Base-by-base conservation (phyloP, 2,797 vertebrate species). In the Poecilia picta region DNA sequence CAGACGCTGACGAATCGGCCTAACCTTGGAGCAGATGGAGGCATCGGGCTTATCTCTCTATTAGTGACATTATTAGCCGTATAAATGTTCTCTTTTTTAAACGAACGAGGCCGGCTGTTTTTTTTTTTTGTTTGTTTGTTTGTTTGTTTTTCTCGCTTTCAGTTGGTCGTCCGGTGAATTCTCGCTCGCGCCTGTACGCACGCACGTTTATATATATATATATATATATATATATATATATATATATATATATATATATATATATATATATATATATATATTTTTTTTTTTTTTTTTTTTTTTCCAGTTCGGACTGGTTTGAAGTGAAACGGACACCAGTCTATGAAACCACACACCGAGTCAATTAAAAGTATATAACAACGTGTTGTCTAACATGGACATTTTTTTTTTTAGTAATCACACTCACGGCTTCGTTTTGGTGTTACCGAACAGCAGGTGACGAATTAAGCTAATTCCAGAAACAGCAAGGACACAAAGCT, bases 281-380 rank as follows among this genome's bases (percentile, higher is more conserved):
- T 62, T n/a, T n/a, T n/a, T n/a, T n/a, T n/a, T n/a, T n/a, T n/a
- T n/a, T n/a, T n/a, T n/a, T n/a, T n/a, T n/a, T 55, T 31, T 59
- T 74, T 93, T 94, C 92, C 94, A 92, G 94, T 93, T 93, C 82
- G 81, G 89, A 94, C 94, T 94, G 95, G 94, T 94, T 95, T 87
- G 77, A 59, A 85, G 83, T 75, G 85, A 64, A 91, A 89, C 79
- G 86, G 86, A 90, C 81, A 80, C 79, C 45, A 76, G 89, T 75
- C 79, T 64, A 72, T 84, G 78, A 16, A 74, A 81, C 80, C 62
- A 75, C 73, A 74, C 33, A 36, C 83, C 71, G 28, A 66, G 83
- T 73, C 78, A 82, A 83, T 82, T 59, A 75, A 71, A 78, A 43
- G 13, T 41, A 11, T 46, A 25, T n/a, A 80, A 4, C 13, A 70